Conservation (phyloP, 2,797 vertebrate species). For the Enteromius mattozi region DNA sequence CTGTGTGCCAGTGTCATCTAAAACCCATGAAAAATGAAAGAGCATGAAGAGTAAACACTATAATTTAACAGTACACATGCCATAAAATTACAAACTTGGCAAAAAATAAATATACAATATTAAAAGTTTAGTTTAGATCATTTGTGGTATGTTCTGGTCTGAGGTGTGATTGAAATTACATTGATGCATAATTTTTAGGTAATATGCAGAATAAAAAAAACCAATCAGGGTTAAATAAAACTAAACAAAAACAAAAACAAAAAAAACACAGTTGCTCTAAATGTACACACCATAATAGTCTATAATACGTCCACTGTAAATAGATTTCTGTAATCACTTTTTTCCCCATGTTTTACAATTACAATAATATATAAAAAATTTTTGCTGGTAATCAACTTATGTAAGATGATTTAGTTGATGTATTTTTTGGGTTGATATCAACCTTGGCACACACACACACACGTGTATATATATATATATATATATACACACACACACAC, state of each 20-base stretch:
- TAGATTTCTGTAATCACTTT: neutral
- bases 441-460: neutral
- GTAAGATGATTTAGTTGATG: no score
- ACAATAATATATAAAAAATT: neutral
- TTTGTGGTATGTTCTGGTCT: neutral
- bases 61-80: neutral
- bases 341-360: neutral
- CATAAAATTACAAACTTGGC: neutral
- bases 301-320: neutral
- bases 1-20: neutral
- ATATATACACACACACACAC: neutral
- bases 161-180: neutral
- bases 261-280: neutral
- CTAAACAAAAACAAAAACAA: no score
- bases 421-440: neutral
- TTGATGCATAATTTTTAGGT: neutral
- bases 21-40: neutral
- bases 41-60: neutral
- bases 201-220: neutral
- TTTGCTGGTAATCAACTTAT: neutral
- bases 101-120: neutral
- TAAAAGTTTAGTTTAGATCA: neutral
- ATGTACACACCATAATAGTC: neutral
- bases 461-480: neutral
- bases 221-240: neutral